phyloP scores from a whole-genome alignment of 2,113 vertebrate genomes.

The Garra rufa region DNA sequence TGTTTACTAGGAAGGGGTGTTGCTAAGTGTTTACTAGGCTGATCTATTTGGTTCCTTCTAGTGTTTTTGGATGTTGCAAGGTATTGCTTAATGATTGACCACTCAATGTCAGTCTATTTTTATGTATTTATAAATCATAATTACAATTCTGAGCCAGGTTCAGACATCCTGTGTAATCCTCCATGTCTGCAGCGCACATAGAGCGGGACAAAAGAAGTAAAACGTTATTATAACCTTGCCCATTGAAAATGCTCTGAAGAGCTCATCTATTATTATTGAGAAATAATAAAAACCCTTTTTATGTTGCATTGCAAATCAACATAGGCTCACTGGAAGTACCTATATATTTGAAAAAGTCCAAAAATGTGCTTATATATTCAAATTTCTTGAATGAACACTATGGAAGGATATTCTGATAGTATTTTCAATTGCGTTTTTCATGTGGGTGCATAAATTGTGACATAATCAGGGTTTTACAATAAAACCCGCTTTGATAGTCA shows the following conservation, averaged over 20 bases:
- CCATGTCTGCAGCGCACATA: too few species aligned
- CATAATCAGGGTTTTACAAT: too few species aligned
- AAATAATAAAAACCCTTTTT: neutral
- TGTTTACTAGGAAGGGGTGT: neutral
- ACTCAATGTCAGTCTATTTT: neutral
- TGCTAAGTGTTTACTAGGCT: neutral
- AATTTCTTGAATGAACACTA: neutral
- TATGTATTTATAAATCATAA: neutral
- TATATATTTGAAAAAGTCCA: too few species aligned
- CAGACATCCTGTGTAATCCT: neutral
- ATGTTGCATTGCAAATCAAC: neutral
- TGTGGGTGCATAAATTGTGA: too few species aligned
- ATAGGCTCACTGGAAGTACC: too few species aligned
- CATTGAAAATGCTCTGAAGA: neutral
- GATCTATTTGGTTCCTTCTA: neutral
- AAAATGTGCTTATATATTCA: neutral
- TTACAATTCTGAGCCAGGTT: neutral
- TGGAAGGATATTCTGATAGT: too few species aligned
- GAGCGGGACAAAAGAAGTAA: too few species aligned
- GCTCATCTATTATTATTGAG: neutral
- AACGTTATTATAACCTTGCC: neutral
- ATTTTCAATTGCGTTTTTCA: too few species aligned
- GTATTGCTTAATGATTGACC: neutral
- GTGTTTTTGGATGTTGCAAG: neutral
- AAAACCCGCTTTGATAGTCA: too few species aligned